A percentile compares a stretch with the other conserved stretches of the same genome.
These are phyloP conservation scores for Tipula confusa DNA, from an alignment of 2,888 invertebrate genomes.

Conservation along the genomic window DNA sequence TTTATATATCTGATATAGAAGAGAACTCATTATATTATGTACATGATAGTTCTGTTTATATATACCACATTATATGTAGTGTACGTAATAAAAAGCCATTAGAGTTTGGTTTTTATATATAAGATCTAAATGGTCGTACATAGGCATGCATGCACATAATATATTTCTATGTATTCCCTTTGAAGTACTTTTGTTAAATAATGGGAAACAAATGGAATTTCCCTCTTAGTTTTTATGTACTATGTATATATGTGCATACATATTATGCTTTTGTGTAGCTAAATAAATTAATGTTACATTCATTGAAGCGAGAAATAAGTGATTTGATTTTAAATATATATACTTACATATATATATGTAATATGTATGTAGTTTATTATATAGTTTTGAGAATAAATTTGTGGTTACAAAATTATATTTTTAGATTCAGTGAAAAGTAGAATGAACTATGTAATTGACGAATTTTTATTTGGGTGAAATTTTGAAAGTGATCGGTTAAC, in stretches of 20 bases:
- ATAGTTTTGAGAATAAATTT: not conserved
- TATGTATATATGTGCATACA: not conserved
- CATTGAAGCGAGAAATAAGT: constrained; percentile 25
- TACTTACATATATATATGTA: not conserved
- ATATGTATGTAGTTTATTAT: not conserved
- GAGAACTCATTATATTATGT: not conserved
- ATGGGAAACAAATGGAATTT: constrained; percentile 25
- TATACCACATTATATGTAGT: not conserved
- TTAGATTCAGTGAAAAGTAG: not conserved
- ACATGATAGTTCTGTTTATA: not conserved
- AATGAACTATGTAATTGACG: constrained; percentile 6
- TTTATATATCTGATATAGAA: not conserved
- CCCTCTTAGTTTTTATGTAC: not conserved
- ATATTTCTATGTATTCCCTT: not conserved
- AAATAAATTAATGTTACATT: constrained; percentile 12
- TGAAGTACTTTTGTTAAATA: not conserved
- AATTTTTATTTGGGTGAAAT: not conserved
- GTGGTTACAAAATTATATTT: constrained; percentile 20
- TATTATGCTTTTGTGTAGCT: not conserved
- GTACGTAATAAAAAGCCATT: not conserved
- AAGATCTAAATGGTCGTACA: not conserved
- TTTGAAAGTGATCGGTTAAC: constrained; percentile 16
- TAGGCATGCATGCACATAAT: not conserved
- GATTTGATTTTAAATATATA: not conserved
- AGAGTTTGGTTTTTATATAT: not conserved